A percentile compares a stretch with the other conserved stretches of the same genome.
These are phyloP conservation scores for Cerastis leucographa DNA, from an alignment of 2,888 invertebrate species.

Conservation along the genomic window DNA sequence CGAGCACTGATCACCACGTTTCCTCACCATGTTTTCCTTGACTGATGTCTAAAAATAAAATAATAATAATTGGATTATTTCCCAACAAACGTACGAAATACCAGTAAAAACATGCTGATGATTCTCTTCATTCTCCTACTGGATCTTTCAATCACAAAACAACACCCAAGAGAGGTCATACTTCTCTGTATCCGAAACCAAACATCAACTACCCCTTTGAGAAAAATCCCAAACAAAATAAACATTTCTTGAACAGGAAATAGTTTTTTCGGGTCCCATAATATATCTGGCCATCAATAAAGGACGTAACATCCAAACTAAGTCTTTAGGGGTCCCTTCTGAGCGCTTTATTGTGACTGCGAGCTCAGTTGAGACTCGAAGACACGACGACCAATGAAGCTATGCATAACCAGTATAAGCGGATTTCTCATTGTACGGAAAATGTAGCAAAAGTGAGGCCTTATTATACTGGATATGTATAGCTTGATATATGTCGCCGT, in stretches of 20 bases:
- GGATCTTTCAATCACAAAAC: neutral
- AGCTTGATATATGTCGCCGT: too few relatives aligned
- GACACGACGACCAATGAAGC: too few relatives aligned
- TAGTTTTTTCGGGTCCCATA: constrained; percentile 32
- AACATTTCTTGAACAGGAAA: constrained; percentile 39
- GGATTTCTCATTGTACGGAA: too few relatives aligned
- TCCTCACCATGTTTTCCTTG: too few relatives aligned
- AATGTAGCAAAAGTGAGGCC: too few relatives aligned
- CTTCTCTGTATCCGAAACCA: constrained; percentile 3
- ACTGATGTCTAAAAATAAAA: too few relatives aligned
- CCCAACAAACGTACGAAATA: neutral
- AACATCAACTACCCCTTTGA: constrained; percentile 10
- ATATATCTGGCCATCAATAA: constrained; percentile 34
- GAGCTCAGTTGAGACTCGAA: constrained; percentile 34
- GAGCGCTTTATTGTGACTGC: constrained; percentile 40
- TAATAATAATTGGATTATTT: too few relatives aligned
- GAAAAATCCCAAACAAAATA: constrained; percentile 44
- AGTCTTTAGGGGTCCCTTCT: constrained; percentile 28
- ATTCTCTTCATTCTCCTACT: neutral
- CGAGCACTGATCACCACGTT: neutral
- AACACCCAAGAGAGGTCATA: neutral
- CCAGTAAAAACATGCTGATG: neutral
- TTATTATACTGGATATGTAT: too few relatives aligned
- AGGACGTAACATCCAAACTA: constrained; percentile 23
- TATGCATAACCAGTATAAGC: too few relatives aligned